Evolutionary conservation across 2,113 vertebrate species (phyloP).

Genomic region (Stercorarius parasiticus): DNA sequence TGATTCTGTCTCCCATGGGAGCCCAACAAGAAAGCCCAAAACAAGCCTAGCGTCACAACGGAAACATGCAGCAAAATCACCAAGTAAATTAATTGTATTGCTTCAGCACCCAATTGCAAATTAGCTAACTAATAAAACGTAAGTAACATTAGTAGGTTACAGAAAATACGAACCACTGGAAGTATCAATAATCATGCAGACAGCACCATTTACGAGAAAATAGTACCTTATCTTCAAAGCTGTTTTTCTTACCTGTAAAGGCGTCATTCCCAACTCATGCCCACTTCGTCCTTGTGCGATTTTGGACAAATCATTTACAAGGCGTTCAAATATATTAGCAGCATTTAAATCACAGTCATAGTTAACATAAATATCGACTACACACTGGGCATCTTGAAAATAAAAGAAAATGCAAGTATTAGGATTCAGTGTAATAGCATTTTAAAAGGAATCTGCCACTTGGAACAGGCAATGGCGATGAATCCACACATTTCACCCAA

Average conservation of each 20-base stretch:
- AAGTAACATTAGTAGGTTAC: not conserved
- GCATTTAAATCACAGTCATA: constrained; percentile 98
- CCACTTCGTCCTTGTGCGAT: constrained; percentile 96
- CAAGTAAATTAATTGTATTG: not conserved
- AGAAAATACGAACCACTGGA: not conserved
- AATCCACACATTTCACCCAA: not conserved
- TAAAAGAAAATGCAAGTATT: not conserved
- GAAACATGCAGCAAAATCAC: not conserved
- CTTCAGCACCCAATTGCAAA: not conserved
- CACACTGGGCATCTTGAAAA: constrained; percentile 93
- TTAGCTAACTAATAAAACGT: not conserved
- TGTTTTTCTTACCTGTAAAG: constrained; percentile 83
- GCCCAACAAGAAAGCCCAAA: not conserved
- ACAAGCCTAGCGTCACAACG: not conserved
- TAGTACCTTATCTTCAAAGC: not conserved
- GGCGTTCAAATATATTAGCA: constrained; percentile 97
- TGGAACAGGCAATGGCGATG: not conserved
- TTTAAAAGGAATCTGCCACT: not conserved
- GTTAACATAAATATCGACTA: constrained; percentile 98
- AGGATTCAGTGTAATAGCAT: not conserved
- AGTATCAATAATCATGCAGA: not conserved
- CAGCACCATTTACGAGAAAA: not conserved
- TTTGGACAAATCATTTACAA: constrained; percentile 97
- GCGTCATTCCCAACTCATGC: constrained; percentile 94
- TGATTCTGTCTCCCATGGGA: not conserved